Base-by-base conservation (phyloP, 2,797 vertebrate genomes). In the Salmo trutta region DNA sequence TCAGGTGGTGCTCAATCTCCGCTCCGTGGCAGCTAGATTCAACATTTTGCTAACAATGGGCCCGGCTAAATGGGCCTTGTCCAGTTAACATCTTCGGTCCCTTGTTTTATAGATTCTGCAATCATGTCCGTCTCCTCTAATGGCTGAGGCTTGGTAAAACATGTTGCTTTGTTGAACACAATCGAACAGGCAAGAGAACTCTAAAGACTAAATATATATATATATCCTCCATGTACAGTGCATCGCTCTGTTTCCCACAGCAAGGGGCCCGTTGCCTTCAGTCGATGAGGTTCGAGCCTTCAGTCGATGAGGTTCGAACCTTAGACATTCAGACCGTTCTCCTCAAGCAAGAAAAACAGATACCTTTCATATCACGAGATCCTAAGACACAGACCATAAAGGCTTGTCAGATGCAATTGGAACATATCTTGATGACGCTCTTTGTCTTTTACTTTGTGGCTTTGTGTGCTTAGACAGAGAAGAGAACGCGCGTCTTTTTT, bases 21-120 rank as follows among this genome's bases (percentile, higher is more conserved):
- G 65, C 8, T 29, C 72, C 69, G 59, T n/a, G 8, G 12, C 74
- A 74, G 15, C 54, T 51, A 53, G 51, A 66, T 67, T 71, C 77
- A 76, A 75, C 33, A 73, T 84, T 74, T 80, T n/a, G 53, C 27
- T 82, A 71, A 81, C 53, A 75, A 67, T 67, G 1, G 59, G 41
- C 74, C 53, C 64, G 16, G 19, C 27, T 82, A 71, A 79, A 77
- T 64, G 21, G 68, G 74, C 10, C 6, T 17, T 65, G 56, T 27
- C 75, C 81, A 81, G 79, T n/a, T 59, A 82, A 73, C 75, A 41
- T 71, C 51, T 82, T 79, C 19, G 53, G 73, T 74, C 33, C 33
- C 51, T 75, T 79, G 73, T 82, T 83, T 77, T 87, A 87, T 90
- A 82, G 88, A 89, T 90, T 64, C 69, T 74, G 41, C 41, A 47